phyloP scores from a whole-genome alignment of 2,888 invertebrate genomes.

The Diarsia dahlii region DNA sequence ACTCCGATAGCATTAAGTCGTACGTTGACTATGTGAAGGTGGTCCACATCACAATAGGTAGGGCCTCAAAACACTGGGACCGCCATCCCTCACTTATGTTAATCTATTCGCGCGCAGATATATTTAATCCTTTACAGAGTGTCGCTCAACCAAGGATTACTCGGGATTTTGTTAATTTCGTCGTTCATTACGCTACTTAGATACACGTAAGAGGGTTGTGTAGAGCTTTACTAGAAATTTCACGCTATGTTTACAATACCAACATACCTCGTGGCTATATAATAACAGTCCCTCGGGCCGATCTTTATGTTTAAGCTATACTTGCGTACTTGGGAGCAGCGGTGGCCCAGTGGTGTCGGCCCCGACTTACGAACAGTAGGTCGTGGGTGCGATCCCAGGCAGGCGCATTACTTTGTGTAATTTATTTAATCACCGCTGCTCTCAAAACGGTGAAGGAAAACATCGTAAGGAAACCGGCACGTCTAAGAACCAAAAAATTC shows the following conservation, averaged over 20 bases:
- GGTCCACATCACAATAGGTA: constrained; percentile 29
- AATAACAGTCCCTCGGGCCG: neutral
- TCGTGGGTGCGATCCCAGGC: too few relatives aligned
- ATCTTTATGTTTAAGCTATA: neutral
- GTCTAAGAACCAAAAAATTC: too few relatives aligned
- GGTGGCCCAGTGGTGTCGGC: too few relatives aligned
- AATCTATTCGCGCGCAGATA: constrained; percentile 65
- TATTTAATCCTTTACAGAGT: constrained; percentile 67
- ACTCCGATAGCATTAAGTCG: constrained; percentile 14
- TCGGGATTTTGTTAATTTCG: constrained; percentile 72
- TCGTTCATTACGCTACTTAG: constrained; percentile 70
- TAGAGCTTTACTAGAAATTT: constrained; percentile 47
- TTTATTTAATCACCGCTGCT: too few relatives aligned
- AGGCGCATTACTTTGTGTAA: too few relatives aligned
- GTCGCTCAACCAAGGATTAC: constrained; percentile 67
- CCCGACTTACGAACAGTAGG: too few relatives aligned
- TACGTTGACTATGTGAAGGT: constrained; percentile 13
- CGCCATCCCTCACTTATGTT: constrained; percentile 67
- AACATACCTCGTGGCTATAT: neutral
- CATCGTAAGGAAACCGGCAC: too few relatives aligned
- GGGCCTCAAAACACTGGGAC: constrained; percentile 55
- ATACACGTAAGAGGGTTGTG: constrained; percentile 55
- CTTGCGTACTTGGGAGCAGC: too few relatives aligned
- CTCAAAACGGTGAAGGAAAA: too few relatives aligned
- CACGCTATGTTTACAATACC: constrained; percentile 20